phyloP scores from a whole-genome alignment of 2,113 vertebrate genomes.

The Gambusia holbrooki region DNA sequence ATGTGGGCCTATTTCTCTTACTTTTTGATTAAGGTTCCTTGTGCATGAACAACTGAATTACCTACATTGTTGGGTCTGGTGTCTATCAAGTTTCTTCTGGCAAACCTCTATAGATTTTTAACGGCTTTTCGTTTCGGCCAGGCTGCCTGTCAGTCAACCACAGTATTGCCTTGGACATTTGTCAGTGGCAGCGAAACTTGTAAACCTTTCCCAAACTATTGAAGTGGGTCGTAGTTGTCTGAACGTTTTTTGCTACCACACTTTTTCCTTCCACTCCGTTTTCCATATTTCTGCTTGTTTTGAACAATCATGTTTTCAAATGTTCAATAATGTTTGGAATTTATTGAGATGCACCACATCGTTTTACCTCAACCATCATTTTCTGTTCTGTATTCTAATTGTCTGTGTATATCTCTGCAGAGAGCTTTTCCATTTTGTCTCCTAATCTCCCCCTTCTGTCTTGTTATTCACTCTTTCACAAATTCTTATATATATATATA shows the following conservation, averaged over 20 bases:
- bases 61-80: not conserved
- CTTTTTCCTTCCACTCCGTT: not conserved
- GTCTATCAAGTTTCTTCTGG: too few relatives aligned
- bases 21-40: not conserved
- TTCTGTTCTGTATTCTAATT: constrained; percentile 11
- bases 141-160: not conserved
- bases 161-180: not conserved
- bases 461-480: constrained; percentile 24
- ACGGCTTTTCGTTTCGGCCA: not conserved
- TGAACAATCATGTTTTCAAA: not conserved
- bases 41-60: not conserved
- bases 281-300: not conserved
- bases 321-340: not conserved
- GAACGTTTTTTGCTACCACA: not conserved
- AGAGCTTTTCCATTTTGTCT: constrained; percentile 23
- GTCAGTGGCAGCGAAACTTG: too few relatives aligned
- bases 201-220: not conserved
- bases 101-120: too few relatives aligned
- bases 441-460: constrained; percentile 32
- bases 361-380: constrained; percentile 17
- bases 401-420: not conserved
- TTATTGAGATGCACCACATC: not conserved
- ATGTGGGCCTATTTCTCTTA: too few relatives aligned
- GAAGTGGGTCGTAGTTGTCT: not conserved
- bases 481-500: not conserved